These are phyloP conservation scores for Enoplolaimus lenunculus DNA, from an alignment of 2,888 invertebrate species.

Conservation along the genomic window DNA sequence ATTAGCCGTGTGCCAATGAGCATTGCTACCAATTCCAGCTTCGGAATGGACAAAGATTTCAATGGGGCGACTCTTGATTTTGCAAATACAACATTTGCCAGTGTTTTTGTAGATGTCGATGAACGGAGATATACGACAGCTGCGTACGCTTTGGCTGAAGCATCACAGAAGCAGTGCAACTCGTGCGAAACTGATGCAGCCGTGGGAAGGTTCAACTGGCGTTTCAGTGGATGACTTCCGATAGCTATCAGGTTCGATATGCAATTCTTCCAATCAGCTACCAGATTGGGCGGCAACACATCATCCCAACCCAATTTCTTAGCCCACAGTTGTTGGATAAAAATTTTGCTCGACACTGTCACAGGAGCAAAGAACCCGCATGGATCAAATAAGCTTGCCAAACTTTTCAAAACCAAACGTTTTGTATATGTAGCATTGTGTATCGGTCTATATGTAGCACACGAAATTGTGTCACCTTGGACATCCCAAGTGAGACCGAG, in stretches of 20 bases:
- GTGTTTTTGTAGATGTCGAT: background rate
- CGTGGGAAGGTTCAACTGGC: background rate
- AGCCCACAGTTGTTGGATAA: background rate
- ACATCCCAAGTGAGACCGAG: background rate
- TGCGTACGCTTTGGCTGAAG: conserved; percentile 7
- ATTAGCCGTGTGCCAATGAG: background rate
- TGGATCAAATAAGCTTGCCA: background rate
- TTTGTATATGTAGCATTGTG: background rate
- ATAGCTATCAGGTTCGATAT: background rate
- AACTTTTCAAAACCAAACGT: background rate
- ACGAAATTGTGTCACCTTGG: conserved; percentile 7
- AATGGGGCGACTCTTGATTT: conserved; percentile 7
- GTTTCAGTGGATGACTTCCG: background rate
- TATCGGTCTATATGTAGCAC: background rate
- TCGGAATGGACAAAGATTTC: background rate
- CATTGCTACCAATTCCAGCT: background rate
- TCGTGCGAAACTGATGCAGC: background rate
- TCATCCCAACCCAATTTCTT: background rate
- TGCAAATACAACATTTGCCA: background rate
- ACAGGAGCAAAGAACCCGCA: conserved; percentile 7
- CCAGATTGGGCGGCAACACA: background rate
- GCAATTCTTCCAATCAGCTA: background rate
- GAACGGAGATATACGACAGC: conserved; percentile 10
- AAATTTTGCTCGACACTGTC: background rate
- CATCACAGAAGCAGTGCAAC: conserved; percentile 13